phyloP scores from a whole-genome alignment of 2,888 invertebrate genomes.

The Drosophila gaucha region DNA sequence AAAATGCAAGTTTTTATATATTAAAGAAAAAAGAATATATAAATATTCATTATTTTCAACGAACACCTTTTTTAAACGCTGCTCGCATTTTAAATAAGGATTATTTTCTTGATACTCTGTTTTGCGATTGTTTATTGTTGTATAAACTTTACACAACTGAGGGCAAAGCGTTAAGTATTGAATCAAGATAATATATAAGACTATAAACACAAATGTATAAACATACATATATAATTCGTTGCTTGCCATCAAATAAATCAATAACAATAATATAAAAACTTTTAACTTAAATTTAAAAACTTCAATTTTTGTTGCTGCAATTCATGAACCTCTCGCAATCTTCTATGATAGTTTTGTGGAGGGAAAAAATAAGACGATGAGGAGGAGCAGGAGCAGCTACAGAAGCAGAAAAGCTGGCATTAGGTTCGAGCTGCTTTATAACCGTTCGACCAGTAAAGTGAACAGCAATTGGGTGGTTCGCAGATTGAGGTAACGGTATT shows the following conservation, averaged over 20 bases:
- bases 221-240: not conserved
- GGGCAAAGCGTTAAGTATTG: too few relatives aligned
- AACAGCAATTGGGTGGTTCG: conserved; percentile 1
- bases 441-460: conserved; percentile 30
- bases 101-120: not conserved
- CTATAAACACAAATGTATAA: too few relatives aligned
- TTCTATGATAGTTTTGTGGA: too few relatives aligned
- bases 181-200: too few relatives aligned
- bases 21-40: too few relatives aligned
- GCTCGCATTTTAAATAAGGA: not conserved
- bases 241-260: conserved; percentile 3
- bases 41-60: too few relatives aligned
- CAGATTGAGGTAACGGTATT: too few relatives aligned
- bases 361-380: too few relatives aligned
- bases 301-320: conserved; percentile 5
- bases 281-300: conserved; percentile 9
- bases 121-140: not conserved
- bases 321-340: not conserved
- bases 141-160: not conserved
- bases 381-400: too few relatives aligned
- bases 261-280: conserved; percentile 13
- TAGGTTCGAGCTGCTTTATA: conserved; percentile 15
- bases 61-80: too few relatives aligned
- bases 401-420: conserved; percentile 2
- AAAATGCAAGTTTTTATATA: too few relatives aligned